Conservation (phyloP, 2,113 vertebrate species). For the Spheniscus mendiculus region DNA sequence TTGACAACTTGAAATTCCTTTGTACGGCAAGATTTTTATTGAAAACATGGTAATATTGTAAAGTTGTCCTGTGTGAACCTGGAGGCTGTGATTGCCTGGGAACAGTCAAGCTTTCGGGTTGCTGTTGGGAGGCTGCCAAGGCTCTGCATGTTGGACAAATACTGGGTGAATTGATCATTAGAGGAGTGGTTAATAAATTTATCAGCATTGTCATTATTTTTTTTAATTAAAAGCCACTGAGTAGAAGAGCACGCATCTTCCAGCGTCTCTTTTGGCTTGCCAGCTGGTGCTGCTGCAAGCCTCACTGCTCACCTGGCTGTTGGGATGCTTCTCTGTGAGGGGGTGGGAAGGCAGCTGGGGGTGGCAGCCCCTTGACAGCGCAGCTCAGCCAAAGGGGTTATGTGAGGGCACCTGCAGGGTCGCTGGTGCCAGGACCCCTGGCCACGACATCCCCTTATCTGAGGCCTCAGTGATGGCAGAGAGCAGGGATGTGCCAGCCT, state of each 20-base stretch:
- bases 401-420: too few relatives aligned
- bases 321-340: fast-evolving
- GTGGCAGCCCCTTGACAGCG: not conserved
- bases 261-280: fast-evolving
- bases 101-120: not conserved
- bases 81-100: not conserved
- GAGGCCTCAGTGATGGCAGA: fast-evolving
- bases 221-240: not conserved
- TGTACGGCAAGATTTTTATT: not conserved
- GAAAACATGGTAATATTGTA: not conserved
- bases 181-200: not conserved
- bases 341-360: not conserved
- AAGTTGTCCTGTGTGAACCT: not conserved
- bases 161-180: not conserved
- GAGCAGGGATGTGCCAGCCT: fast-evolving
- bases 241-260: not conserved
- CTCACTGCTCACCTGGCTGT: not conserved
- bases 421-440: fast-evolving
- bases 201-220: not conserved
- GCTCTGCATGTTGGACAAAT: not conserved
- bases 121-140: not conserved
- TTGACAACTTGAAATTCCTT: not conserved
- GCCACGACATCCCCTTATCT: fast-evolving
- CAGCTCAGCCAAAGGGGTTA: not conserved
- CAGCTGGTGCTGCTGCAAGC: not conserved